Conservation (phyloP, 2,113 vertebrate species). For the Corythaixoides concolor region DNA sequence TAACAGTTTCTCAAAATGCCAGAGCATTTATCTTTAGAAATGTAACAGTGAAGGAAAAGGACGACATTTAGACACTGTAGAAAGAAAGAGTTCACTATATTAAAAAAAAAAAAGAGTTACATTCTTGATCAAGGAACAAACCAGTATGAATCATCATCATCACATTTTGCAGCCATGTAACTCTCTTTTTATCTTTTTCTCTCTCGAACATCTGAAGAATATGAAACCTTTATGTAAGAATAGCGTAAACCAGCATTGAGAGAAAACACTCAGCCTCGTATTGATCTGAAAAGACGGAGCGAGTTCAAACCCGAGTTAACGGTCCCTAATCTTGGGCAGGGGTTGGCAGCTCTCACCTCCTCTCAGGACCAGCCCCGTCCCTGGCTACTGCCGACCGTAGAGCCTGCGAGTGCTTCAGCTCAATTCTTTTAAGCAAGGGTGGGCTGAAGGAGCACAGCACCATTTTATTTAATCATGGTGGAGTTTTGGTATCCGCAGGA, state of each 20-base stretch:
- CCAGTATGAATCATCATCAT: not conserved
- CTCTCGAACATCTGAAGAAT: not conserved
- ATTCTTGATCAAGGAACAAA: not conserved
- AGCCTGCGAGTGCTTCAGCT: not conserved
- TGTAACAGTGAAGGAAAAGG: not conserved
- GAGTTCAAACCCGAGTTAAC: not conserved
- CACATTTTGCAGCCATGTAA: not conserved
- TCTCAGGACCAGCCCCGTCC: not conserved
- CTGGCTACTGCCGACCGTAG: rapidly evolving
- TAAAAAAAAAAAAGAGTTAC: not conserved
- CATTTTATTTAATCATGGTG: not conserved
- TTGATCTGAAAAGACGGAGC: not conserved
- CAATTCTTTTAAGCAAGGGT: not conserved
- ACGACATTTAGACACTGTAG: not conserved
- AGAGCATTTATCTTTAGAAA: not conserved
- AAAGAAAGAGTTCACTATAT: not conserved
- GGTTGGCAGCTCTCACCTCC: not conserved
- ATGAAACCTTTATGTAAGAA: not conserved
- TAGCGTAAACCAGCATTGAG: not conserved
- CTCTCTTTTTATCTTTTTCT: not conserved
- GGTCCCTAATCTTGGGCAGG: not conserved
- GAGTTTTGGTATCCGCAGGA: not conserved
- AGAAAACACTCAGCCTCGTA: not conserved
- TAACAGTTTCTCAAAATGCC: not conserved
- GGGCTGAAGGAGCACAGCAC: not conserved